Evolutionary conservation across 2,113 vertebrate species (phyloP).

Genomic region (Dicerorhinus sumatrensis): DNA sequence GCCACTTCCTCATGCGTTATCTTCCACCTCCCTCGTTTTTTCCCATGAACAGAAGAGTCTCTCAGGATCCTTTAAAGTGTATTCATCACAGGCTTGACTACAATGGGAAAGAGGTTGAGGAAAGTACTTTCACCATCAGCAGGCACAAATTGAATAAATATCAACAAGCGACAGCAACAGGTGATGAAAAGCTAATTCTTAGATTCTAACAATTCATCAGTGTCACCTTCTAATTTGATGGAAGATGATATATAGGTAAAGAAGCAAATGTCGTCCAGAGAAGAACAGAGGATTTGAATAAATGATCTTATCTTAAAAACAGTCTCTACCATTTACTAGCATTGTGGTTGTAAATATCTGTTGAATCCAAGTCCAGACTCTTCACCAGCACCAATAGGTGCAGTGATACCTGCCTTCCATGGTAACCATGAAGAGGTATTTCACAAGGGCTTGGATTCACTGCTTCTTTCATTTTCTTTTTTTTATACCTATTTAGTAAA

Average conservation of each 20-base stretch:
- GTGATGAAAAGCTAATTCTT: neutral
- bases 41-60: neutral
- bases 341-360: neutral
- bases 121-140: neutral
- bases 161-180: neutral
- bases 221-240: neutral
- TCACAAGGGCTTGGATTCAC: neutral
- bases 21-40: neutral
- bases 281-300: neutral
- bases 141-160: neutral
- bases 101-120: neutral
- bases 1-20: slow-evolving; percentile 25
- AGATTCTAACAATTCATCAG: neutral
- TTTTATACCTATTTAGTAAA: neutral
- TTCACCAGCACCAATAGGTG: neutral
- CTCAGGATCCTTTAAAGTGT: slow-evolving; percentile 8
- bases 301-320: neutral
- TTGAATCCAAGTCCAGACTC: neutral
- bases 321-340: neutral
- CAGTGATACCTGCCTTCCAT: neutral
- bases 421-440: neutral
- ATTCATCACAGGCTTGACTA: slow-evolving; percentile 27
- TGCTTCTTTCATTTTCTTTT: neutral
- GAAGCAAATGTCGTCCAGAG: neutral
- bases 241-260: neutral